These are phyloP conservation scores for Mellilla xanthometata DNA, from an alignment of 2,888 invertebrate species.

Conservation along the genomic window DNA sequence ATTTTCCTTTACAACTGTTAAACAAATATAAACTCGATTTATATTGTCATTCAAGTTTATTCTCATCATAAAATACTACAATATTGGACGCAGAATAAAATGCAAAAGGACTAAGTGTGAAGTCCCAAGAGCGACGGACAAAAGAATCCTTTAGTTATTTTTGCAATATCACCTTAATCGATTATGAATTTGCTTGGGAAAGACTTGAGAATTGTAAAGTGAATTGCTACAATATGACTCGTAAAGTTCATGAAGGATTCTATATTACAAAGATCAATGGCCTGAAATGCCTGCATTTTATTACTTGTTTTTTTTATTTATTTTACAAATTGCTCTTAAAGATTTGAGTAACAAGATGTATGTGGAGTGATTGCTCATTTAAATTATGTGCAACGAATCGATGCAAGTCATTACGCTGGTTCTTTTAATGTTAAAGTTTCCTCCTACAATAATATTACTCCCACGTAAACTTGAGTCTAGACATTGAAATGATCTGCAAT, in stretches of 20 bases:
- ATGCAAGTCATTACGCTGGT: background rate
- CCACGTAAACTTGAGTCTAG: conserved; percentile 9
- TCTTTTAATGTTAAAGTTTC: background rate
- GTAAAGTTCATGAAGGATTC: conserved; percentile 30
- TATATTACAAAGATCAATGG: conserved; percentile 36
- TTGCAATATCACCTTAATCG: conserved; percentile 16
- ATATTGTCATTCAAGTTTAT: background rate
- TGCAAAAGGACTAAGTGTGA: too few relatives aligned
- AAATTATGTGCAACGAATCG: conserved; percentile 1
- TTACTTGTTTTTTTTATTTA: background rate
- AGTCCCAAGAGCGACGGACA: conserved; percentile 3
- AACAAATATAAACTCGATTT: background rate
- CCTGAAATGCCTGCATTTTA: conserved; percentile 16
- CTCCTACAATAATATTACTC: conserved; percentile 1
- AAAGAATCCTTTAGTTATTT: conserved; percentile 2
- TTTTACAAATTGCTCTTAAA: conserved; percentile 6
- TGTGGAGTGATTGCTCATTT: conserved; percentile 22
- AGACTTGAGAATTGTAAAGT: conserved; percentile 4
- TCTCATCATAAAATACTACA: too few relatives aligned
- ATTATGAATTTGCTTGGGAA: conserved; percentile 8
- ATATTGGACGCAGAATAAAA: too few relatives aligned
- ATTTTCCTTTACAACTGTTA: background rate
- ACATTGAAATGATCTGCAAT: conserved; percentile 1
- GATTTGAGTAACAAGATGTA: conserved; percentile 12
- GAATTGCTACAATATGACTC: conserved; percentile 23